A percentile compares a stretch with the other conserved stretches of the same genome.
Evolutionary conservation across 2,797 vertebrate genomes (phyloP).

Genomic region (Chiloscyllium punctatum): DNA sequence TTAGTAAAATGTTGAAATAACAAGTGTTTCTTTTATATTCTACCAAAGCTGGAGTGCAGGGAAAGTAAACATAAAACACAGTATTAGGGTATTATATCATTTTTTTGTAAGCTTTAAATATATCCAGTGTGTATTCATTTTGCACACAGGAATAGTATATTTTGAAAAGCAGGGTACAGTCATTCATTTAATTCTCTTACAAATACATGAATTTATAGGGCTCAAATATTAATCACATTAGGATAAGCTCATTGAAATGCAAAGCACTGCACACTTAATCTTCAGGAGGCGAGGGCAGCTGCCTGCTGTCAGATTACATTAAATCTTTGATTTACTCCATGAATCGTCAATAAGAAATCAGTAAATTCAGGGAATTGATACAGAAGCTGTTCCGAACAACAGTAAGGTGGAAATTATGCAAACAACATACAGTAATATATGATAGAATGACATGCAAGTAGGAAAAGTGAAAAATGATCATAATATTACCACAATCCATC

Average conservation of each 20-base stretch:
- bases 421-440: neutral
- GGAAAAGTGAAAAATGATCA: neutral
- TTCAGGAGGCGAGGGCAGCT: constrained; percentile 59
- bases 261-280: constrained; percentile 61
- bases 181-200: constrained; percentile 21
- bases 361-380: constrained; percentile 58
- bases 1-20: neutral
- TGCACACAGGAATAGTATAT: neutral
- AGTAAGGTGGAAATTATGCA: constrained; percentile 32
- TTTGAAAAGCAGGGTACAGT: neutral
- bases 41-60: neutral
- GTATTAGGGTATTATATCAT: neutral
- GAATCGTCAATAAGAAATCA: constrained; percentile 59
- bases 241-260: constrained; percentile 69
- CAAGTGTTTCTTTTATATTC: neutral
- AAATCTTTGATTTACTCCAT: constrained; percentile 58
- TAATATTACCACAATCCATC: neutral
- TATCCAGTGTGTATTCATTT: neutral
- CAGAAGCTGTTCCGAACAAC: constrained; percentile 49
- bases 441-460: neutral
- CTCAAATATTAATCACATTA: constrained; percentile 64
- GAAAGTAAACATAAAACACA: neutral
- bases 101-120: neutral
- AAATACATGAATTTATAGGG: constrained; percentile 26
- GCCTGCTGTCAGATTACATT: constrained; percentile 70